Evolutionary conservation across 2,888 invertebrate genomes (phyloP).

Genomic region (Epistrophe eligans): DNA sequence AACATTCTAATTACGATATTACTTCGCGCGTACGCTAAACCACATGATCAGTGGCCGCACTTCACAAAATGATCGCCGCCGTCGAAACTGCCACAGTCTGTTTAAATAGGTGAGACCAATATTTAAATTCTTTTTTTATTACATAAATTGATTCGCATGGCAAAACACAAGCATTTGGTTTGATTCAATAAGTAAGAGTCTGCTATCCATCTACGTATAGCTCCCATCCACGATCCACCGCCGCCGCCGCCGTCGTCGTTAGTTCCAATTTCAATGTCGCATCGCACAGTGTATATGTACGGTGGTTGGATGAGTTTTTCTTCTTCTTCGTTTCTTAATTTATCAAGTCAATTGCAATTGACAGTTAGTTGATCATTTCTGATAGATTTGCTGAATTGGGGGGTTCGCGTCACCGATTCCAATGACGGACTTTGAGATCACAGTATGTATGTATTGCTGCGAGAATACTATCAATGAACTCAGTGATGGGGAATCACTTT

Average conservation of each 20-base stretch:
- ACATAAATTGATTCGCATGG: constrained; percentile 68
- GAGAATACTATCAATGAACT: background rate
- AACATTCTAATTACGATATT: constrained; percentile 63
- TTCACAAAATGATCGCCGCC: constrained; percentile 12
- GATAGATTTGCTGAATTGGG: constrained; percentile 19
- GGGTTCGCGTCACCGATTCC: constrained; percentile 22
- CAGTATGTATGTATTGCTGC: background rate
- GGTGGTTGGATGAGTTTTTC: background rate
- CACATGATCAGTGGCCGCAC: constrained; percentile 55
- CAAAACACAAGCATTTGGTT: constrained; percentile 47
- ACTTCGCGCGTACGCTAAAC: constrained; percentile 63
- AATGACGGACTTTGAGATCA: constrained; percentile 14
- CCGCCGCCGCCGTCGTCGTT: background rate
- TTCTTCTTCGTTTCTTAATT: constrained; percentile 44
- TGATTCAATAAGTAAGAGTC: constrained; percentile 13
- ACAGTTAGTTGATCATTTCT: constrained; percentile 48
- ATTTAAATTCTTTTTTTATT: constrained; percentile 56
- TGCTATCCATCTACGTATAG: background rate
- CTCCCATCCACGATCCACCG: background rate
- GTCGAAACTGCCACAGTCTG: constrained; percentile 26
- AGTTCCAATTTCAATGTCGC: constrained; percentile 22
- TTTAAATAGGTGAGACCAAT: constrained; percentile 68
- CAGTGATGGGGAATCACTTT: background rate
- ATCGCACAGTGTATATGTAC: background rate
- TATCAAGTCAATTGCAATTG: constrained; percentile 50